Conservation (phyloP, 1,140 invertebrate species). For the Odontomachus brunneus region DNA sequence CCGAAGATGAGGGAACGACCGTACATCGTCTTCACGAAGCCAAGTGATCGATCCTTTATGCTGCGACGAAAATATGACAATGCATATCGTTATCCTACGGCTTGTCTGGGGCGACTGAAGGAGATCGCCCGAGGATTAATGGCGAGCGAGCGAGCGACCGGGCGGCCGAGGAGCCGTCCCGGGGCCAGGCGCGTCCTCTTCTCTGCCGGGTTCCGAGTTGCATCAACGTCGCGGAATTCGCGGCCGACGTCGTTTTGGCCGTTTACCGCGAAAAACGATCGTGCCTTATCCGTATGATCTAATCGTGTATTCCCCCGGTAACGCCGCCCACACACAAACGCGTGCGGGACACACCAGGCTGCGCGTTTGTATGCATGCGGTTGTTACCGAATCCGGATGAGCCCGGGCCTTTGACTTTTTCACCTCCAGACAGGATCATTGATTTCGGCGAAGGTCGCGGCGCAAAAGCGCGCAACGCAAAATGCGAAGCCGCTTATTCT, state of each 20-base stretch:
- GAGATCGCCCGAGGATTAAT: constrained; percentile 16
- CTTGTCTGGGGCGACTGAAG: constrained; percentile 19
- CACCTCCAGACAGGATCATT: constrained; percentile 75
- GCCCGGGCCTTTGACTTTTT: constrained; percentile 69
- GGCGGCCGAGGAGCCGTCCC: no score
- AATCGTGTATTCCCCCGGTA: constrained; percentile 55
- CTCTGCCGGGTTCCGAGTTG: background rate
- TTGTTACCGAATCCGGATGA: constrained; percentile 65
- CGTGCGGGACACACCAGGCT: background rate
- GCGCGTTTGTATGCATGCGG: constrained; percentile 39
- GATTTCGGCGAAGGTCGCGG: constrained; percentile 65
- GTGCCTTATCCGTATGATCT: constrained; percentile 56
- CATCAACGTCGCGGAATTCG: constrained; percentile 59
- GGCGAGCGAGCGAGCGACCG: no score
- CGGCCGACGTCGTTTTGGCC: background rate
- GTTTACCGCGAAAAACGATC: constrained; percentile 18
- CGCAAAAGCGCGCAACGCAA: constrained; percentile 34
- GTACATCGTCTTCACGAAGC: background rate
- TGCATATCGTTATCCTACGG: constrained; percentile 27
- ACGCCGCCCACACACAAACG: constrained; percentile 27
- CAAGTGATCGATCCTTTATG: constrained; percentile 22
- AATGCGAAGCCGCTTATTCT: constrained; percentile 21
- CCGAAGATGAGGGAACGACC: no score
- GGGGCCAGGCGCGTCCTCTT: no score
- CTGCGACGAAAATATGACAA: constrained; percentile 3